phyloP scores from a whole-genome alignment of 2,113 vertebrate species.

The human (Homo sapiens) region GRCh38 chr5:113318001-113318500 shows the following conservation, averaged over 20 bases:
- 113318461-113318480: background rate
- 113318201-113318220: background rate
- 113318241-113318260: background rate
- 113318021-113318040: background rate
- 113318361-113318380: background rate
- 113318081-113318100: background rate
- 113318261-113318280: background rate
- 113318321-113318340: background rate
- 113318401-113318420: background rate
- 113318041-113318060: conserved; percentile 34
- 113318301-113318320: background rate
- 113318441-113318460: background rate
- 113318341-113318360: background rate
- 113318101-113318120: background rate
- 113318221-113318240: background rate
- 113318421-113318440: background rate
- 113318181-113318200: background rate
- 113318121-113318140: background rate
- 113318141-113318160: background rate
- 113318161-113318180: background rate
- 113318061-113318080: background rate
- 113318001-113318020: conserved; percentile 21
- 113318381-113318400: background rate
- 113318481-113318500: too few relatives aligned
- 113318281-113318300: background rate